These are phyloP conservation scores for Plebejus anna DNA, from an alignment of 2,888 invertebrate species.

Conservation along the genomic window DNA sequence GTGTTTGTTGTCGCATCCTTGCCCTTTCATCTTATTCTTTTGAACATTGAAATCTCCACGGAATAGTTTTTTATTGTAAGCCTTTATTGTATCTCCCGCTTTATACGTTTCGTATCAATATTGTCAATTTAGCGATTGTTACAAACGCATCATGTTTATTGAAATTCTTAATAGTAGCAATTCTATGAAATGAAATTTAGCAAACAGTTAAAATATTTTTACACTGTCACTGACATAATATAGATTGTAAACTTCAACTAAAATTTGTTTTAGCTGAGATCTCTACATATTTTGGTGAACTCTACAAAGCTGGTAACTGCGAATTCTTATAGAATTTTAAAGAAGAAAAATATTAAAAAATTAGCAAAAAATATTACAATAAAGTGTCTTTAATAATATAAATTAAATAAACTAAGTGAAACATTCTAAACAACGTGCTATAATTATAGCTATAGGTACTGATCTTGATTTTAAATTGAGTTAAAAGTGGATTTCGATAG, in stretches of 20 bases:
- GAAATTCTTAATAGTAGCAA: not conserved
- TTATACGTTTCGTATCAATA: conserved; percentile 13
- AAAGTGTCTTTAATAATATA: no score
- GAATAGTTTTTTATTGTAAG: conserved; percentile 34
- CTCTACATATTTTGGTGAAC: no score
- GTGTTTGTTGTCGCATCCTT: conserved; percentile 67
- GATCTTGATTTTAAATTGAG: no score
- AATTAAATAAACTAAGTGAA: no score
- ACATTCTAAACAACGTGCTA: no score
- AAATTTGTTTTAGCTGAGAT: no score
- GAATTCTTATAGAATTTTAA: not conserved
- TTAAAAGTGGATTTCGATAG: not conserved
- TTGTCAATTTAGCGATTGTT: conserved; percentile 3
- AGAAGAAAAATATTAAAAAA: not conserved
- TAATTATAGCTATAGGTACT: no score
- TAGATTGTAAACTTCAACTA: no score
- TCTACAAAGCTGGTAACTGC: not conserved
- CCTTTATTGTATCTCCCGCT: conserved; percentile 1
- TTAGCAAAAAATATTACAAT: not conserved
- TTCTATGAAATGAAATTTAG: not conserved
- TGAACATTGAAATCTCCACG: conserved; percentile 40
- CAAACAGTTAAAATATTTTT: not conserved
- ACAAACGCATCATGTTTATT: not conserved
- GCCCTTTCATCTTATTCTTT: conserved; percentile 56
- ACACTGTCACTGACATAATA: not conserved